Conservation (phyloP, 64 coral and sea anemone species). For the Stylophora pistillata region DNA sequence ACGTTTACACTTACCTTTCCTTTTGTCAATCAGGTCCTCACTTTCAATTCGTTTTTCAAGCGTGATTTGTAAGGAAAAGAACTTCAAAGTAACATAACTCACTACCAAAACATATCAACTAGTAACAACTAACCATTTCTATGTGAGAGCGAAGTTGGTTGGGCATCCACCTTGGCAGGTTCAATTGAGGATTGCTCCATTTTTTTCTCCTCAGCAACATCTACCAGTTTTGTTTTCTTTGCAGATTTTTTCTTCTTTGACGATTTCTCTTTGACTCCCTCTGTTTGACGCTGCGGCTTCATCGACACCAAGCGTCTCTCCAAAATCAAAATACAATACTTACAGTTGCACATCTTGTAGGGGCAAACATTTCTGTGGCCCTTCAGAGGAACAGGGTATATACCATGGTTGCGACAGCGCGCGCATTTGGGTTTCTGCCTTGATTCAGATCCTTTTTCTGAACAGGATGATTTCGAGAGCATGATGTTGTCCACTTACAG, state of each 20-base stretch:
- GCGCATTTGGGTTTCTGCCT: background rate
- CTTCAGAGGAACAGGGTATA: conserved; percentile 15
- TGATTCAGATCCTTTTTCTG: background rate
- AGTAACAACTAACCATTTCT: background rate
- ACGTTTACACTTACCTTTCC: background rate
- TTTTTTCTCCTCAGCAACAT: background rate
- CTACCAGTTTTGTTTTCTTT: background rate
- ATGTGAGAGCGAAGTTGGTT: background rate
- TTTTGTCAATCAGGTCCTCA: background rate
- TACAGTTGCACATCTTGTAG: conserved; percentile 7
- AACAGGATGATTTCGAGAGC: background rate
- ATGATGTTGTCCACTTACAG: background rate
- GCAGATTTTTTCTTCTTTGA: background rate
- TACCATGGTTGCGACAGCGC: conserved; percentile 35
- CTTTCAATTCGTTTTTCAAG: background rate
- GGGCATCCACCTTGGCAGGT: background rate
- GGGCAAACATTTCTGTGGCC: conserved; percentile 17
- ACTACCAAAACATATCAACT: background rate
- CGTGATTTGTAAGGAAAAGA: background rate
- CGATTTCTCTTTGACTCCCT: background rate
- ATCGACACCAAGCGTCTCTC: background rate
- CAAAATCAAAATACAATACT: conserved; percentile 6
- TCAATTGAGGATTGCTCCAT: background rate
- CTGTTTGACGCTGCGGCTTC: background rate
- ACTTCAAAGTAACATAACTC: background rate